Evolutionary conservation across 2,888 invertebrate genomes (phyloP), one percentile per base, ranked within the genome.

Genomic region (Andrena hattorfiana): DNA sequence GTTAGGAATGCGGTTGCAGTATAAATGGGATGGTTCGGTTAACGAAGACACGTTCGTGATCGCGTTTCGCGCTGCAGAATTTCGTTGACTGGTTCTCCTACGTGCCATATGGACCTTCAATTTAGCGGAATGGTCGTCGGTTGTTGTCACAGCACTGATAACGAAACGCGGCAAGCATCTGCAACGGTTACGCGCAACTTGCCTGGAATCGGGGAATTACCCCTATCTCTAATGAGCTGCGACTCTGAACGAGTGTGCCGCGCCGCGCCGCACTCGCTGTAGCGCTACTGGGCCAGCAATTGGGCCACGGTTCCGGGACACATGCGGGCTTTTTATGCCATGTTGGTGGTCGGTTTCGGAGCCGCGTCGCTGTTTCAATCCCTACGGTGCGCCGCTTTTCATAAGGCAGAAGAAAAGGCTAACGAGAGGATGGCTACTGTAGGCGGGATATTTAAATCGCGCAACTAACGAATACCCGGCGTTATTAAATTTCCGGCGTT

Each of bases 141-240:
- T 72, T 60, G 35, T 69, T 68, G 66, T 76, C 60, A 16, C 42
- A 49, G 32, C 48, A 67, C 59, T 72, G 73, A 80, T 73, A 83
- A 77, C 64, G 72, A 62, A 75, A 81, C 59, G 51, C 62, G 54
- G 67, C 48, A 54, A 66, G 30, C 74, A 77, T 56, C 54, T 66
- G 77, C 60, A 54, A 68, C 66, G 73, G 71, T 42, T 63, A 23
- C 30, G 23, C 48, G 62, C 60, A 30, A 49, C 23, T 66, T 60
- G 26, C n/a, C 10, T 28, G 54, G 63, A 56, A 76, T 63, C 51
- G 63, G 63, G 60, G 76, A 84, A 87, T 85, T 74, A 77, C 78
- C 59, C 73, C 28, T 51, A 70, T 74, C 68, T 78, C 63, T 77
- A 87, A 81, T 84, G 77, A 86, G 79, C 67, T 62, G 63, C 54